phyloP scores from a whole-genome alignment of 2,113 vertebrate genomes.

The Candoia aspera region DNA sequence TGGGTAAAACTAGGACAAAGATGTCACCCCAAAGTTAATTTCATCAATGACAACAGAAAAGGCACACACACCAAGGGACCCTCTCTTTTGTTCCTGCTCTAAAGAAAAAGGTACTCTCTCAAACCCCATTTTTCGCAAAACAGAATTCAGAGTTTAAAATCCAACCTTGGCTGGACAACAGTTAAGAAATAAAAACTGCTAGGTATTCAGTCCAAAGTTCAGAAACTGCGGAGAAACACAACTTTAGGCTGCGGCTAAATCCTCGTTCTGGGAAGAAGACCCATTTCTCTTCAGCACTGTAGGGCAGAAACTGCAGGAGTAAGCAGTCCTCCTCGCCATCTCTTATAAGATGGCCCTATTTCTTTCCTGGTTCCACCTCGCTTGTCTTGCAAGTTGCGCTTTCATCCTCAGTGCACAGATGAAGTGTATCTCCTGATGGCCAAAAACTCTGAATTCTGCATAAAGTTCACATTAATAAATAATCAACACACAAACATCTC shows the following conservation, averaged over 20 bases:
- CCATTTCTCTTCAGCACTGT: too few species aligned
- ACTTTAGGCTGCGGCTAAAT: background rate
- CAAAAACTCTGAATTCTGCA: too few species aligned
- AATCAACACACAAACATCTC: too few species aligned
- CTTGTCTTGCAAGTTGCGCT: background rate
- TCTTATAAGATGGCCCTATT: background rate
- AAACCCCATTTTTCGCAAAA: background rate
- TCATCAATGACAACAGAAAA: background rate
- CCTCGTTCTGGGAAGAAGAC: background rate
- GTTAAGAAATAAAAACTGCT: background rate
- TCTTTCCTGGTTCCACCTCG: too few species aligned
- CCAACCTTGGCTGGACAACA: background rate
- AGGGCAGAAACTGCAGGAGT: background rate
- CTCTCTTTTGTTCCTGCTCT: background rate
- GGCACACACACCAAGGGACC: background rate
- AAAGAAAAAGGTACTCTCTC: background rate
- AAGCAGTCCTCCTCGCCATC: background rate
- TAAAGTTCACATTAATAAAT: rapidly evolving
- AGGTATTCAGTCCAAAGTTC: background rate
- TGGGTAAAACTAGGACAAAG: background rate
- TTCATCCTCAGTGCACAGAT: background rate
- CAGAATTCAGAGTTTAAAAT: background rate
- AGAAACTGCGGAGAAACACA: background rate
- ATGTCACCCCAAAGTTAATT: background rate
- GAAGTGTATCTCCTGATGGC: background rate